phyloP scores from a whole-genome alignment of 1,140 invertebrate genomes.

The Metopolophium dirhodum region DNA sequence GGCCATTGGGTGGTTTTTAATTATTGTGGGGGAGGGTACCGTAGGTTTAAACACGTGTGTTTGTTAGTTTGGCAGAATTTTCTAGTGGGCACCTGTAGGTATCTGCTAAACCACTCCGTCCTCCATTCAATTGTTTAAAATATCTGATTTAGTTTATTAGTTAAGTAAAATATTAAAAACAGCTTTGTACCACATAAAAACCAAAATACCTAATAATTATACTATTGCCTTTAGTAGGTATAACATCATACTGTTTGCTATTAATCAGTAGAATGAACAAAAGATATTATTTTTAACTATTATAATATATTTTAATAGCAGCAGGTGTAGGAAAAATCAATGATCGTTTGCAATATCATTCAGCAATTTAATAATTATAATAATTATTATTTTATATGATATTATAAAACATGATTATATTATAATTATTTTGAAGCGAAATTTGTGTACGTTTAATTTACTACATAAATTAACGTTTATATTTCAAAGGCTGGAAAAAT shows the following conservation, averaged over 20 bases:
- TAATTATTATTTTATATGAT: background rate
- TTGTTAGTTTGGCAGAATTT: too few relatives aligned
- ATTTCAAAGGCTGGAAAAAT: background rate
- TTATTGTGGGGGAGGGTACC: too few relatives aligned
- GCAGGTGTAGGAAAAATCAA: background rate
- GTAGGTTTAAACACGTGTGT: too few relatives aligned
- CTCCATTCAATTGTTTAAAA: background rate
- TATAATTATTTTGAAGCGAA: background rate
- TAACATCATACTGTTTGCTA: too few relatives aligned
- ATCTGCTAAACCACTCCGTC: too few relatives aligned
- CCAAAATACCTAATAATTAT: background rate
- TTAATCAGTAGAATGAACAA: background rate
- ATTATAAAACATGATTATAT: background rate
- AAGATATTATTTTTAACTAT: background rate
- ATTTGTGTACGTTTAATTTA: background rate
- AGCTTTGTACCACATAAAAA: background rate
- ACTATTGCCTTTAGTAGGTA: too few relatives aligned
- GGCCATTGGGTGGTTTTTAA: too few relatives aligned
- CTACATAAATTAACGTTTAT: background rate
- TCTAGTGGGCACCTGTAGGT: too few relatives aligned
- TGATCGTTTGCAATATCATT: background rate
- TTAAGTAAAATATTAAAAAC: background rate
- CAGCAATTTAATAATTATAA: background rate
- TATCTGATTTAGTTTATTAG: background rate
- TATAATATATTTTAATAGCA: background rate